Evolutionary conservation across 2,888 invertebrate genomes (phyloP), one percentile per base, ranked within the genome.

Genomic region (Conchocele bisecta): DNA sequence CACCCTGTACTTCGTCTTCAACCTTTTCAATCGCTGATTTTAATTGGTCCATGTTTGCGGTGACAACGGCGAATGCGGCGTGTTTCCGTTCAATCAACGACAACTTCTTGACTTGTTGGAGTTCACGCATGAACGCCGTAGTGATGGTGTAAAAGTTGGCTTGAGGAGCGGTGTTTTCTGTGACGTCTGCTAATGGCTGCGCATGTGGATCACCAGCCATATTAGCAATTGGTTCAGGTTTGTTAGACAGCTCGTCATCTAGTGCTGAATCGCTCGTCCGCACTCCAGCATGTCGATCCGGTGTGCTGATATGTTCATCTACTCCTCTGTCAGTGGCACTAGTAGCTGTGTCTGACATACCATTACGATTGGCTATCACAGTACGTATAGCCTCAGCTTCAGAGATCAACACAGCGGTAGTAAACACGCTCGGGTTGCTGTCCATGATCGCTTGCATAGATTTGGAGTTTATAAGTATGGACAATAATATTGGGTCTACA

Each of bases 81-180:
- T 65, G 53, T 44, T 75, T 75, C 26, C 82, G 64, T 7, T 66
- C 60, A 24, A 37, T 42, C 41, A 75, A 48, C n/a, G 72, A 64
- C 9, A 37, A 33, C 9, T 48, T 29, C 44, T 75, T 77, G 9
- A 56, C 48, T 4, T 41, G 22, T 15, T 71, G 65, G 9, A 82
- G 26, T 22, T 71, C 75, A 15, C 59, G 41, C 15, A 79, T 58
- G n/a, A 82, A 72, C 29, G 75, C 80, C 9, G 61, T 61, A 9
- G 77, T 67, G 0, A 77, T 37, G 2, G 58, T 44, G 26, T 51
- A 68, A 39, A 71, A 72, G 48, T 54, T 71, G 26, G 56, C 66
- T 48, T 60, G 48, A 53, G 9, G 15, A 2, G 22, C 39, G 28
- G 28, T 53, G n/a, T 17, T 11, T 51, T 26, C 20, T n/a, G 37